Evolutionary conservation across 1,140 invertebrate genomes (phyloP).

Genomic region (Heliconius hewitsoni): DNA sequence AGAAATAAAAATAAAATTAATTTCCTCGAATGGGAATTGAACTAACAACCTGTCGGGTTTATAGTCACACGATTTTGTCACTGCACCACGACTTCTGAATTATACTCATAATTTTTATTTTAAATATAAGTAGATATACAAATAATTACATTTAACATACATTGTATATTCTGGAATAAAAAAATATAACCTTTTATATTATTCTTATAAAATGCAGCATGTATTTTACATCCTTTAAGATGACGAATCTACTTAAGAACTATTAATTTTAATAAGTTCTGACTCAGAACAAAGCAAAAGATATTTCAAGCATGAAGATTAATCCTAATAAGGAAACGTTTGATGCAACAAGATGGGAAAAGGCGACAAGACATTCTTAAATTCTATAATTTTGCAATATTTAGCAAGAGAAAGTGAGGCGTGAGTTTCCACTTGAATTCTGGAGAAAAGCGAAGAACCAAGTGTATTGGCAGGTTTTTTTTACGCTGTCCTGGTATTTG

Average conservation of each 20-base stretch:
- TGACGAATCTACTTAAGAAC: conserved; percentile 13
- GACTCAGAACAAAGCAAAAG: conserved; percentile 8
- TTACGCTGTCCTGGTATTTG: too few relatives aligned
- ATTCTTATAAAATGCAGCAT: neutral
- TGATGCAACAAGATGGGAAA: neutral
- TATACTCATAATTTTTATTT: too few relatives aligned
- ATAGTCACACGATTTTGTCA: too few relatives aligned
- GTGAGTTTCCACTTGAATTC: too few relatives aligned
- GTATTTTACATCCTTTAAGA: neutral
- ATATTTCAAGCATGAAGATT: neutral
- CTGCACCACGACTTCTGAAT: too few relatives aligned
- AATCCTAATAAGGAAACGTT: conserved; percentile 1
- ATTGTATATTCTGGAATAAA: too few relatives aligned
- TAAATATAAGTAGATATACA: too few relatives aligned
- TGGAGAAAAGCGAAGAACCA: too few relatives aligned
- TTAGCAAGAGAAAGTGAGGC: too few relatives aligned
- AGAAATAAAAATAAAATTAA: neutral
- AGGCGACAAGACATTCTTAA: neutral
- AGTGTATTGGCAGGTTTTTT: too few relatives aligned
- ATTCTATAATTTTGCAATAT: neutral
- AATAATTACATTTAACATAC: too few relatives aligned
- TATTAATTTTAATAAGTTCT: conserved; percentile 9
- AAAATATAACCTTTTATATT: too few relatives aligned
- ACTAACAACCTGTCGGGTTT: neutral
- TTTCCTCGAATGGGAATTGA: neutral